A percentile compares a stretch with the other conserved stretches of the same genome.
These are phyloP conservation scores for Orchestia grillus DNA, from an alignment of 1,140 invertebrate species.

Conservation along the genomic window DNA sequence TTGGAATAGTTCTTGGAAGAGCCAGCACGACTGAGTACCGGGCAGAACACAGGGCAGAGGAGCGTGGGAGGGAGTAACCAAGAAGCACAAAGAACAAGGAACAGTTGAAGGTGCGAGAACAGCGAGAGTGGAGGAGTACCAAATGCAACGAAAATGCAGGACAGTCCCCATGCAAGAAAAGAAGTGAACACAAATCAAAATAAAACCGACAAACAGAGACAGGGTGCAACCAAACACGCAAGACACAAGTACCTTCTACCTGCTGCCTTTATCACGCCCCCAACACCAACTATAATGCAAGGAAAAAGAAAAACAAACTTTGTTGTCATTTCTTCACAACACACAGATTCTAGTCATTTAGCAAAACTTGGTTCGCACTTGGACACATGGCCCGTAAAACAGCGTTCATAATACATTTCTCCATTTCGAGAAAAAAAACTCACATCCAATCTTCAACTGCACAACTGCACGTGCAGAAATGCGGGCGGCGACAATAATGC, in stretches of 20 bases:
- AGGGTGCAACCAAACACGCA: slow-evolving; percentile 67
- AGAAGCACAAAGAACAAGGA: slow-evolving; percentile 64
- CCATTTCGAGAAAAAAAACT: background rate
- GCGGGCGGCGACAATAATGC: background rate
- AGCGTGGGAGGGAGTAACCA: slow-evolving; percentile 65
- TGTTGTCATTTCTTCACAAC: slow-evolving; percentile 26
- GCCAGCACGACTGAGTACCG: background rate
- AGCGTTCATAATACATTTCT: background rate
- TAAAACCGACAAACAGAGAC: background rate
- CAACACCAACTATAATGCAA: slow-evolving; percentile 68
- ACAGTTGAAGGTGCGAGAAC: slow-evolving; percentile 66
- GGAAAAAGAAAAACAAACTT: slow-evolving; percentile 59
- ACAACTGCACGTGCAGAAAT: background rate
- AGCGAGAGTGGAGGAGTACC: slow-evolving; percentile 63
- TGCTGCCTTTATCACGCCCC: slow-evolving; percentile 68
- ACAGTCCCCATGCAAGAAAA: slow-evolving; percentile 63
- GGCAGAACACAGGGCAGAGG: background rate
- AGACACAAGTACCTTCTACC: slow-evolving; percentile 68
- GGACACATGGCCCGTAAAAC: background rate
- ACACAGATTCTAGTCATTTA: background rate
- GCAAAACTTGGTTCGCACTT: background rate
- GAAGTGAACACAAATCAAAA: slow-evolving; percentile 19
- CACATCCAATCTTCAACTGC: background rate
- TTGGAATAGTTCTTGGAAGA: background rate
- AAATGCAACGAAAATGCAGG: slow-evolving; percentile 15